A percentile compares a stretch with the other conserved stretches of the same genome.
phyloP scores from a whole-genome alignment of 2,888 invertebrate genomes.

The Sussaba pulchella region DNA sequence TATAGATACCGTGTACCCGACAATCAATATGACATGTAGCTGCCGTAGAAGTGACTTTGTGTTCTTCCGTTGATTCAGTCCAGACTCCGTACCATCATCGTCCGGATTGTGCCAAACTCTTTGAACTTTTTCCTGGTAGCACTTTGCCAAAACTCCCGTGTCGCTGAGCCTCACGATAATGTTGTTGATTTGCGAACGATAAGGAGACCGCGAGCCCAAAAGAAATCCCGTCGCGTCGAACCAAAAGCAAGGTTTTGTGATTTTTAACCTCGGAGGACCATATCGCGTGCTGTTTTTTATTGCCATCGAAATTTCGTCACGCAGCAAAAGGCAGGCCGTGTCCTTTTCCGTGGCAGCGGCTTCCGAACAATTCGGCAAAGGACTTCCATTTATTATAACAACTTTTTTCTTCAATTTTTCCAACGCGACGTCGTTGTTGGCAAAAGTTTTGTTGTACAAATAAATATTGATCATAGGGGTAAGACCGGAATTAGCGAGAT shows the following conservation, averaged over 20 bases:
- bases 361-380: neutral
- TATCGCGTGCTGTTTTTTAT: neutral
- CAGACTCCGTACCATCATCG: neutral
- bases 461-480: conserved; percentile 37
- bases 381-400: neutral
- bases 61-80: too few relatives aligned
- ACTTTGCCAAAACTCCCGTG: conserved; percentile 32
- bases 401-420: conserved; percentile 35
- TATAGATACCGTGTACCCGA: conserved; percentile 33
- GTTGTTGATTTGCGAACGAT: neutral
- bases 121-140: neutral
- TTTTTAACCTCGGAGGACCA: conserved; percentile 2
- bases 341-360: conserved; percentile 27
- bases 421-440: conserved; percentile 16
- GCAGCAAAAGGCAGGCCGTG: conserved; percentile 38
- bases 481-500: conserved; percentile 62
- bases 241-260: conserved; percentile 53
- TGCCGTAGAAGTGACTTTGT: conserved; percentile 21
- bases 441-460: conserved; percentile 46
- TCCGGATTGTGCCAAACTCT: neutral
- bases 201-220: conserved; percentile 52
- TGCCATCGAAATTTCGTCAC: conserved; percentile 21
- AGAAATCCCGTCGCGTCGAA: conserved; percentile 47
- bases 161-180: conserved; percentile 1
- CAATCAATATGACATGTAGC: conserved; percentile 8